Conservation (phyloP, 2,797 vertebrate species). For the Malacoraja senta region DNA sequence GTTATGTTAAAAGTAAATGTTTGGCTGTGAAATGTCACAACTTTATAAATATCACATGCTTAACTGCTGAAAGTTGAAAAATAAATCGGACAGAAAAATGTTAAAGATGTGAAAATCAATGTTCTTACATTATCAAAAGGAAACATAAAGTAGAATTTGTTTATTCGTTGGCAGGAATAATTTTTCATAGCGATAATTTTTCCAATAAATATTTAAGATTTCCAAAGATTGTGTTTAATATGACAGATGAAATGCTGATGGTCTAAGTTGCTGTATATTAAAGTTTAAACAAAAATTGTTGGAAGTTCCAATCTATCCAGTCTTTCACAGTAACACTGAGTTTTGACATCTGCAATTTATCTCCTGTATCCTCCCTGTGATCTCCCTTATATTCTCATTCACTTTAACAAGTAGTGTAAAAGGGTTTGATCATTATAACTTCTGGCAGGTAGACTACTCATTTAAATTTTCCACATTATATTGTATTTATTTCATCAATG, state of each 20-base stretch:
- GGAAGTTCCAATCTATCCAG: background rate
- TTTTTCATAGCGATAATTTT: background rate
- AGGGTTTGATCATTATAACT: background rate
- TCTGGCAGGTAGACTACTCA: background rate
- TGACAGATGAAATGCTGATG: background rate
- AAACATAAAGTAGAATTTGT: background rate
- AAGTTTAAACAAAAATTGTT: background rate
- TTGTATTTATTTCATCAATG: constrained; percentile 1
- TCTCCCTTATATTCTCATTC: background rate
- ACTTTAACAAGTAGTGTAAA: background rate
- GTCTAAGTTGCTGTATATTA: background rate
- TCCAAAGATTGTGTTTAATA: background rate
- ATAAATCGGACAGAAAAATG: background rate
- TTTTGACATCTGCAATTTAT: background rate
- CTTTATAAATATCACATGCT: background rate
- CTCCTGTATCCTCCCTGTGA: background rate
- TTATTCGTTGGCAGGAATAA: background rate
- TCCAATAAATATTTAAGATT: background rate
- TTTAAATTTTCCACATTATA: background rate
- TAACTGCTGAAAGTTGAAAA: background rate
- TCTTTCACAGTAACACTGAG: background rate
- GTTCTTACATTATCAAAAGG: background rate
- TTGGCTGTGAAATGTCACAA: background rate
- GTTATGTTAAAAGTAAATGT: constrained; percentile 42
- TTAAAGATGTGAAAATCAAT: constrained; percentile 8